Evolutionary conservation across 2,113 vertebrate genomes (phyloP), one percentile per base, ranked within the genome.

Genomic region (Tetrao urogallus): DNA sequence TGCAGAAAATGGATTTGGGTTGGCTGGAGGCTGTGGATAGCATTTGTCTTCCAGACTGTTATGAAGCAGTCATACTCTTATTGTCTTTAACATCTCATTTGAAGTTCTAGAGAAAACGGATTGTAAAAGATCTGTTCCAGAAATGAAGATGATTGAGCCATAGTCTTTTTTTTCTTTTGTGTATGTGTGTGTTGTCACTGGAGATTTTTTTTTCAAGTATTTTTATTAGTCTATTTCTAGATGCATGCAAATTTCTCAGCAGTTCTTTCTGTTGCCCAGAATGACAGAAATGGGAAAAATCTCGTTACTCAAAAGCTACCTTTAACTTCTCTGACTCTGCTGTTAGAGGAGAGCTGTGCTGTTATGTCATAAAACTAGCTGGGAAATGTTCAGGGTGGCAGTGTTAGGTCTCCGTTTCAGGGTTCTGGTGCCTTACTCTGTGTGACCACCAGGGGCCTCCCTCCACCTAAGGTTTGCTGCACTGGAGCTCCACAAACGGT

Each of bases 331-430:
- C 3, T 38, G 38, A 58, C 5, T 3, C 1, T 40, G 50, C 2
- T 70, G 25, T 48, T 71, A 24, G 42, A 16, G 15, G 42, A 48
- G 10, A 67, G 45, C 36, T 24, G 15, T 47, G 20, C 28, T 12
- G 30, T 60, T 13, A 50, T 22, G 48, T 50, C 22, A 7, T 22
- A 50, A 24, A 24, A 50, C 43, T 6, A 7, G 8, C 0, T 20
- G 28, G 24, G 27, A 30, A n/a, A 3, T n/a, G 22, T 10, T 50
- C 7, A 19, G n/a, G 64, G 21, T 1, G 2, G 36, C 20, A 25
- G 22, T 8, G 11, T 24, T 2, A 3, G 1, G 0, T 8, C 6
- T 22, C 6, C 8, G 22, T 38, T n/a, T 25, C 74, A 7, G 13
- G 34, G 21, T 25, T 22, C 48, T 17, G 57, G 36, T 82, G 83